A percentile compares a stretch with the other conserved stretches of the same genome.
Conservation (phyloP, 2,113 vertebrate species). For the Pipra filicauda region DNA sequence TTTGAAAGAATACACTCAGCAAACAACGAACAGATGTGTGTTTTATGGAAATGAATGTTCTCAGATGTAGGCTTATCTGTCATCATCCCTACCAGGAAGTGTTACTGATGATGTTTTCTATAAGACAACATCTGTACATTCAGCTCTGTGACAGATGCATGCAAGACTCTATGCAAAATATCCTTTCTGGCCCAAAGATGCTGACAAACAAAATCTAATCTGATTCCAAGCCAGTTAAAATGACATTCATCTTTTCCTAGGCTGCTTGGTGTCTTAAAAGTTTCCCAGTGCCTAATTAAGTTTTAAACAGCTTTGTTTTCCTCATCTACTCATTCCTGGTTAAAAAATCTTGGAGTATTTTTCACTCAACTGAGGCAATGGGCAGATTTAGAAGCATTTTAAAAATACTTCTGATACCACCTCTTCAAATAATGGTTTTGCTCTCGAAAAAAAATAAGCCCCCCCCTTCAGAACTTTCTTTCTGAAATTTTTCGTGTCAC, state of each 20-base stretch:
- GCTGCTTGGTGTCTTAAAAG: background rate
- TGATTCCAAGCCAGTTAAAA: background rate
- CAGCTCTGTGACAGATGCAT: background rate
- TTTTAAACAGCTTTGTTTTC: background rate
- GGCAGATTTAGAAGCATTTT: background rate
- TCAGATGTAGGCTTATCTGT: background rate
- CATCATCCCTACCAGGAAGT: background rate
- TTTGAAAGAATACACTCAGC: background rate
- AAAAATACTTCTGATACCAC: background rate
- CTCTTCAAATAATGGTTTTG: background rate
- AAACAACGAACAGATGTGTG: background rate
- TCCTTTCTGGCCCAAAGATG: background rate
- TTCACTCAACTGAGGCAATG: background rate
- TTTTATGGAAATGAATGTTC: background rate
- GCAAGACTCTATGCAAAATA: background rate
- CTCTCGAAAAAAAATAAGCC: background rate
- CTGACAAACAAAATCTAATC: background rate
- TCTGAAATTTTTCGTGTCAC: background rate
- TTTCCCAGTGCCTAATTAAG: background rate
- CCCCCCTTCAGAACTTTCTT: background rate
- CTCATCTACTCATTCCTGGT: background rate
- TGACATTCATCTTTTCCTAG: background rate
- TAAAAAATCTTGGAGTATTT: background rate
- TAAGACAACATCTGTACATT: background rate
- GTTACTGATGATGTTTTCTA: background rate